A percentile compares a stretch with the other conserved stretches of the same genome.
Conservation (phyloP, 2,113 vertebrate species). For the Columbina picui region DNA sequence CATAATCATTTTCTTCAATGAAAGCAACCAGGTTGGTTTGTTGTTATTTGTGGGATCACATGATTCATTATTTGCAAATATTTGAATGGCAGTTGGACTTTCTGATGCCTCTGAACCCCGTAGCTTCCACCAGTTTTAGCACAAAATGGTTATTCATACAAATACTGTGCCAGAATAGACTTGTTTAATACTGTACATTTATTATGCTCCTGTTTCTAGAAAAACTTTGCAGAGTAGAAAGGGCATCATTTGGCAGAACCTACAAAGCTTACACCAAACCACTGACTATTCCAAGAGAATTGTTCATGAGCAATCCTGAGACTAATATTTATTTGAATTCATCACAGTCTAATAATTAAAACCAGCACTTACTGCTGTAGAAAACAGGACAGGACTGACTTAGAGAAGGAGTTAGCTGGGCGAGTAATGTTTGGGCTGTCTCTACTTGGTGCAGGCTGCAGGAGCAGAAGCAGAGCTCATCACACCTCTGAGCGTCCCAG, state of each 20-base stretch:
- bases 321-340: slow-evolving; percentile 27
- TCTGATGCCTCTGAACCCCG: slow-evolving; percentile 20
- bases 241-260: slow-evolving; percentile 10
- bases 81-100: slow-evolving; percentile 40
- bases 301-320: slow-evolving; percentile 4
- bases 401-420: neutral
- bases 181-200: slow-evolving; percentile 16
- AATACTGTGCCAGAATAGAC: slow-evolving; percentile 44
- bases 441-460: neutral
- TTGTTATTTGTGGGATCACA: slow-evolving; percentile 61
- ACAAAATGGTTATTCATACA: slow-evolving; percentile 45
- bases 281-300: neutral
- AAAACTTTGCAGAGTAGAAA: slow-evolving; percentile 12
- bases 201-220: neutral
- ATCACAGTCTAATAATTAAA: slow-evolving; percentile 49
- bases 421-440: neutral
- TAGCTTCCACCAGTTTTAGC: neutral
- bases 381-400: slow-evolving; percentile 1
- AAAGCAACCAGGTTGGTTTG: slow-evolving; percentile 44
- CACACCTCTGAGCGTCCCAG: neutral
- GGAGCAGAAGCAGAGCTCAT: neutral
- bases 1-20: slow-evolving; percentile 66
- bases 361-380: neutral
- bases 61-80: slow-evolving; percentile 54
- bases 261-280: slow-evolving; percentile 23